Evolutionary conservation across 2,797 vertebrate species (phyloP).

Genomic region (Acestrorhynchus altus): DNA sequence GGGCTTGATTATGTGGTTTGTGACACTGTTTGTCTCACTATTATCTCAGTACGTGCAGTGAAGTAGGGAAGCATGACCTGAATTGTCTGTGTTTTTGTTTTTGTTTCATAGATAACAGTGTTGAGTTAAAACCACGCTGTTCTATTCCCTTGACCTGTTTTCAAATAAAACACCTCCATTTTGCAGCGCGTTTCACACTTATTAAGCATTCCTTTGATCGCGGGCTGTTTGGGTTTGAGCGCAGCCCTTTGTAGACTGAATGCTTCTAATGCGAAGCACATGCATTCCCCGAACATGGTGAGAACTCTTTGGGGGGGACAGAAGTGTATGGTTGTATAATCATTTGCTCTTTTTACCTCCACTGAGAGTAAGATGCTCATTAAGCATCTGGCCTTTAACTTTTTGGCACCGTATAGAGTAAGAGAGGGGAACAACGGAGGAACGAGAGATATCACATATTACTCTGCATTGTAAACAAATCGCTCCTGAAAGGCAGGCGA

Average conservation of each 20-base stretch:
- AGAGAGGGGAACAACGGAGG: neutral
- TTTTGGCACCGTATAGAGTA: neutral
- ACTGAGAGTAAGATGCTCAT: neutral
- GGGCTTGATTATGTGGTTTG: too few relatives aligned
- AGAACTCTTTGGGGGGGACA: neutral
- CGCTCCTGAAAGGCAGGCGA: conserved; percentile 14
- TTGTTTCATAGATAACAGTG: neutral
- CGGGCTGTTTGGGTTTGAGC: neutral
- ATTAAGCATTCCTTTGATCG: conserved; percentile 49
- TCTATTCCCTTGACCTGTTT: neutral
- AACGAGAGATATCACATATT: conserved; percentile 11
- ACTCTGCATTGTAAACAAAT: conserved; percentile 11
- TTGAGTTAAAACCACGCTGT: neutral
- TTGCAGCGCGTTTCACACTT: conserved; percentile 14
- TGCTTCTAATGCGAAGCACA: conserved; percentile 5
- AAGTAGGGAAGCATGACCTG: too few relatives aligned
- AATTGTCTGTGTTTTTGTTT: too few relatives aligned
- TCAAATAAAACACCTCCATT: conserved; percentile 36
- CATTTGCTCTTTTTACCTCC: conserved; percentile 43
- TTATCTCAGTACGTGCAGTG: too few relatives aligned
- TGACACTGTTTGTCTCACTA: too few relatives aligned
- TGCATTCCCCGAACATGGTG: conserved; percentile 28
- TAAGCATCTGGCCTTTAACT: conserved; percentile 18
- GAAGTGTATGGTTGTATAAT: conserved; percentile 38
- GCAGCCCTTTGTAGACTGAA: conserved; percentile 40